Percentiles rank a stretch among this genome's conserved stretches.
phyloP scores from a whole-genome alignment of 2,888 invertebrate genomes.

The Endotricha flammealis region DNA sequence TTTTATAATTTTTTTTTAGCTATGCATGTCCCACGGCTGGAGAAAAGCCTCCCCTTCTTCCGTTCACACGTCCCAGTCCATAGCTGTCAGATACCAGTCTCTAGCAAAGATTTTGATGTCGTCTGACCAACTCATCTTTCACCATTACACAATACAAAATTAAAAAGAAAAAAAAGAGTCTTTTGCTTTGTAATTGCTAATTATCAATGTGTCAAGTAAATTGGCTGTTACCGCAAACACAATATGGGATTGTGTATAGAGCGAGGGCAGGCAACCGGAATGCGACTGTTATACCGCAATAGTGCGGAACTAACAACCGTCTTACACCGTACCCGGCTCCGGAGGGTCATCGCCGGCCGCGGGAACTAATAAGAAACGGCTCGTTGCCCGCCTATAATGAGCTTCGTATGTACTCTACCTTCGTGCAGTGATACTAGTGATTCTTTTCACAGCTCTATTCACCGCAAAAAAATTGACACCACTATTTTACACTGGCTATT shows the following conservation, averaged over 20 bases:
- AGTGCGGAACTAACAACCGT: conserved; percentile 44
- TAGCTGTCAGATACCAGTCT: too few relatives aligned
- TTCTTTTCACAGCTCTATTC: conserved; percentile 3
- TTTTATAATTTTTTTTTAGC: too few relatives aligned
- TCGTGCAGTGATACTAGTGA: not conserved
- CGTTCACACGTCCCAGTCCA: too few relatives aligned
- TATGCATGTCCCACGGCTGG: too few relatives aligned
- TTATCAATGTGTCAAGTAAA: too few relatives aligned
- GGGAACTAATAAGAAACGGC: conserved; percentile 37
- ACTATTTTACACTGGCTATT: too few relatives aligned
- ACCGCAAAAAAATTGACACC: not conserved
- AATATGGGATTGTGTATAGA: conserved; percentile 15
- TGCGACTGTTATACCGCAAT: conserved; percentile 40
- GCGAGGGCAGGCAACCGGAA: conserved; percentile 31
- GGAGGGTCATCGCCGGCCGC: conserved; percentile 29
- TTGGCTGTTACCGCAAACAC: conserved; percentile 4
- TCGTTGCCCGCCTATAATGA: conserved; percentile 31
- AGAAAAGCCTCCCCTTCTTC: too few relatives aligned
- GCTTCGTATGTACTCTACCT: conserved; percentile 17
- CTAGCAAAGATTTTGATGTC: too few relatives aligned
- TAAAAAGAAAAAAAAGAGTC: too few relatives aligned
- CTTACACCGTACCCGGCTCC: conserved; percentile 15
- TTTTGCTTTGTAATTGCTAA: too few relatives aligned
- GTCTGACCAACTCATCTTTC: too few relatives aligned
- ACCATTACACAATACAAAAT: too few relatives aligned